phyloP scores from a whole-genome alignment of 2,797 vertebrate genomes.

The Linurgus olivaceus region DNA sequence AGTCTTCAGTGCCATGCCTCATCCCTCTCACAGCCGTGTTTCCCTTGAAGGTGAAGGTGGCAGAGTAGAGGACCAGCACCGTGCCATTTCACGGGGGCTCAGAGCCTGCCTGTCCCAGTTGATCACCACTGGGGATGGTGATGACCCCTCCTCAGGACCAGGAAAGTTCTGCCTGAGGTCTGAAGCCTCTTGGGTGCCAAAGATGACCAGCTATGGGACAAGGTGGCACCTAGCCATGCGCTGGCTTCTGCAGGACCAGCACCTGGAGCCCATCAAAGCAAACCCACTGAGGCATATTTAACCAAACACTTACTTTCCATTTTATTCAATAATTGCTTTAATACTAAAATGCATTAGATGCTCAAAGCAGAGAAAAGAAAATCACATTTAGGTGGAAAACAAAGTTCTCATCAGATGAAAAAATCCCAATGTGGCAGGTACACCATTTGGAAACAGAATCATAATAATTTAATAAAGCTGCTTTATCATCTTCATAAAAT shows the following conservation, averaged over 20 bases:
- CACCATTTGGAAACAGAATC: slow-evolving; percentile 78
- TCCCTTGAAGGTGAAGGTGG: not conserved
- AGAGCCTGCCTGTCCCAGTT: not conserved
- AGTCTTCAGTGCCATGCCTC: no score
- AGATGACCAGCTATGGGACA: rapidly evolving
- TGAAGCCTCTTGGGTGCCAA: not conserved
- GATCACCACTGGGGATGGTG: rapidly evolving
- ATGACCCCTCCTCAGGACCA: not conserved
- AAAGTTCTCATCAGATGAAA: slow-evolving; percentile 75
- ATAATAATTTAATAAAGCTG: slow-evolving; percentile 85
- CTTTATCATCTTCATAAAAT: slow-evolving; percentile 83
- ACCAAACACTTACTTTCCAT: slow-evolving; percentile 71
- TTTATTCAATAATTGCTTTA: slow-evolving; percentile 82
- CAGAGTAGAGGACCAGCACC: rapidly evolving
- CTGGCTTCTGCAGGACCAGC: not conserved
- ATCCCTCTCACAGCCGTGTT: rapidly evolving
- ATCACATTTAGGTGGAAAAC: slow-evolving; percentile 78
- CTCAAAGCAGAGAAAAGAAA: slow-evolving; percentile 78
- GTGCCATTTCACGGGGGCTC: rapidly evolving
- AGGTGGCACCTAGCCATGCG: rapidly evolving
- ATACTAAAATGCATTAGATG: slow-evolving; percentile 82
- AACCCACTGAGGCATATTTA: slow-evolving; percentile 52
- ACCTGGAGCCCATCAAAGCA: not conserved
- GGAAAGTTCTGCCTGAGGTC: not conserved
- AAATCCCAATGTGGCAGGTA: slow-evolving; percentile 73